phyloP scores from a whole-genome alignment of 2,888 invertebrate genomes.

The Machimus atricapillus region DNA sequence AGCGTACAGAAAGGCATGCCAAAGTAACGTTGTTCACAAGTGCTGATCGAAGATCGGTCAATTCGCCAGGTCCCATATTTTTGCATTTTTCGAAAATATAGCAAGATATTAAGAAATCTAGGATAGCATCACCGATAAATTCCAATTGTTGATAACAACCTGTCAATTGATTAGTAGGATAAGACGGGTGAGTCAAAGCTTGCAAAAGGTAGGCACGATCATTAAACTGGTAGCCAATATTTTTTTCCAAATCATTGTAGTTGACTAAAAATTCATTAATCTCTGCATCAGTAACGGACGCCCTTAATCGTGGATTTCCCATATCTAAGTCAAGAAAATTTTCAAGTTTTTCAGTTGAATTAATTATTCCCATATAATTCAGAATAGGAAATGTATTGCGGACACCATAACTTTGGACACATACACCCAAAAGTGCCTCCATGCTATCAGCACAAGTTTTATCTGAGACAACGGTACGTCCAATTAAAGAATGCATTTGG shows the following conservation, averaged over 20 bases:
- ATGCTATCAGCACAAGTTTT: slow-evolving; percentile 80
- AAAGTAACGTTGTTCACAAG: slow-evolving; percentile 97
- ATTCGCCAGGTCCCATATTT: slow-evolving; percentile 77
- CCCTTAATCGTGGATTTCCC: slow-evolving; percentile 54
- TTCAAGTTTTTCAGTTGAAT: slow-evolving; percentile 59
- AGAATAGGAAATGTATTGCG: slow-evolving; percentile 65
- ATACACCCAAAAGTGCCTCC: slow-evolving; percentile 82
- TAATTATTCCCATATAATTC: slow-evolving; percentile 71
- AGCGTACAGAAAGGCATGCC: slow-evolving; percentile 85
- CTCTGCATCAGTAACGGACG: slow-evolving; percentile 59
- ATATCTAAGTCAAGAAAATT: slow-evolving; percentile 55
- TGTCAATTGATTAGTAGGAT: slow-evolving; percentile 79
- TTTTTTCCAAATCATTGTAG: slow-evolving; percentile 67
- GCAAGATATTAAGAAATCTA: slow-evolving; percentile 88
- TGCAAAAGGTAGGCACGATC: slow-evolving; percentile 84
- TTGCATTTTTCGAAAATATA: slow-evolving; percentile 82
- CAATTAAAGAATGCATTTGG: slow-evolving; percentile 61
- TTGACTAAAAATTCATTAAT: slow-evolving; percentile 64
- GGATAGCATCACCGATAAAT: slow-evolving; percentile 89
- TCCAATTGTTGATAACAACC: slow-evolving; percentile 91
- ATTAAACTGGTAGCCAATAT: slow-evolving; percentile 77
- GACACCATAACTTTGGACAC: slow-evolving; percentile 67
- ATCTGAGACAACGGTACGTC: slow-evolving; percentile 65
- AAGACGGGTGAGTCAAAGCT: slow-evolving; percentile 94
- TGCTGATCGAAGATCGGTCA: slow-evolving; percentile 93